Evolutionary conservation across 2,888 invertebrate species (phyloP).

Genomic region (Sepioteuthis lessoniana): DNA sequence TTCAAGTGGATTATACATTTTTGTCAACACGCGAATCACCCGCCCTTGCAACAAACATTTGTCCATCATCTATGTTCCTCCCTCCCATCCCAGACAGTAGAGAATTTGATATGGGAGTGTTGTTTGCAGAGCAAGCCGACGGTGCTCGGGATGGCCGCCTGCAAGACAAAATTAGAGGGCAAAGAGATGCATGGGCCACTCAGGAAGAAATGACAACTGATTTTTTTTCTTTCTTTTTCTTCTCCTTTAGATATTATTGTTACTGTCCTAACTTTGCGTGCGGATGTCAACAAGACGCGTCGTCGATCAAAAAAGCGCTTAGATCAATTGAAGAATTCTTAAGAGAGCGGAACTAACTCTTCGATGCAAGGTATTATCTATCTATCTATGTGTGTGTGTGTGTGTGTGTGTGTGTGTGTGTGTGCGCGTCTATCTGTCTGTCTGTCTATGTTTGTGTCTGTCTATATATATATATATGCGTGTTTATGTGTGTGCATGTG

Average conservation of each 20-base stretch:
- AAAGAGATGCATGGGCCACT: background rate
- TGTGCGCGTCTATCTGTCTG: too few relatives aligned
- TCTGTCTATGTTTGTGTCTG: too few relatives aligned
- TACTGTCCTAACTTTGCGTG: background rate
- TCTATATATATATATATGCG: too few relatives aligned
- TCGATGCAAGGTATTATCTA: too few relatives aligned
- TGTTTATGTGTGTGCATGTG: too few relatives aligned
- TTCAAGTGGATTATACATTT: background rate
- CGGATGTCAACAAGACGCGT: background rate
- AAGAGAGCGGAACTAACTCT: slow-evolving; percentile 15
- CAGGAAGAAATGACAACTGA: background rate
- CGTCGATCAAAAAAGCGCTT: background rate
- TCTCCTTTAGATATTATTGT: background rate
- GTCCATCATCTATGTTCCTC: background rate
- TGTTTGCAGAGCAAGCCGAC: background rate
- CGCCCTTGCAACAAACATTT: background rate
- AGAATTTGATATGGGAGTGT: background rate
- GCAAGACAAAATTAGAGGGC: background rate
- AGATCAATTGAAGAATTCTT: background rate
- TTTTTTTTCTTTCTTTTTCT: background rate
- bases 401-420: too few relatives aligned
- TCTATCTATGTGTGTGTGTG: too few relatives aligned
- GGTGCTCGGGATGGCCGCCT: background rate
- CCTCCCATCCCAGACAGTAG: too few relatives aligned
- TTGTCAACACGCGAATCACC: background rate